These are phyloP conservation scores for Scaptomyza caliginosa DNA, from an alignment of 2,888 invertebrate genomes.

Conservation along the genomic window DNA sequence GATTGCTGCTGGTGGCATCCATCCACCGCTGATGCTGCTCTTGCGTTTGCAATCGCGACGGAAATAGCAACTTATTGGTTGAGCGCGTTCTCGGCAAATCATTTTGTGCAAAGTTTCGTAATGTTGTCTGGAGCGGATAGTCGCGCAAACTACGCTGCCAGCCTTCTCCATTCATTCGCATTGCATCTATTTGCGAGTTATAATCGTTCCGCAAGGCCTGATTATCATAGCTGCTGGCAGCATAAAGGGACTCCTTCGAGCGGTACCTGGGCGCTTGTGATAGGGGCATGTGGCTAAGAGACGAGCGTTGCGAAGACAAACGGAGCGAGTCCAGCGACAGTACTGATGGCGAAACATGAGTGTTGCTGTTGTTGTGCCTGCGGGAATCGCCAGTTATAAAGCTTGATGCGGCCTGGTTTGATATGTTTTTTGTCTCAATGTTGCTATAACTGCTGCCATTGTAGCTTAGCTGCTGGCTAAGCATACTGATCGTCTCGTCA, in stretches of 20 bases:
- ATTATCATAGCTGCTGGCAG: slow-evolving; percentile 12
- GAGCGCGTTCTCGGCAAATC: slow-evolving; percentile 38
- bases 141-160: slow-evolving; percentile 2
- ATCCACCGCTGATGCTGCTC: slow-evolving; percentile 45
- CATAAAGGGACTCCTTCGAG: slow-evolving; percentile 4
- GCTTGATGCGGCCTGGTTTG: not conserved
- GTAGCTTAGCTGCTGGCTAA: slow-evolving; percentile 77
- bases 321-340: slow-evolving; percentile 70
- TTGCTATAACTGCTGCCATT: slow-evolving; percentile 38
- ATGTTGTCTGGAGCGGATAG: not conserved
- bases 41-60: slow-evolving; percentile 62
- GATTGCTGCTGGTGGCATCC: slow-evolving; percentile 79
- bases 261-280: slow-evolving; percentile 3
- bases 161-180: not conserved
- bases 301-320: slow-evolving; percentile 40
- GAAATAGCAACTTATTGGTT: slow-evolving; percentile 65
- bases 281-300: not conserved
- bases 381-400: not conserved
- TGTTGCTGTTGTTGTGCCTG: not conserved
- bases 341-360: slow-evolving; percentile 51
- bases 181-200: not conserved
- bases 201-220: slow-evolving; percentile 1
- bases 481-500: slow-evolving; percentile 78
- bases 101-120: slow-evolving; percentile 19
- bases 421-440: not conserved